A percentile compares a stretch with the other conserved stretches of the same genome.
phyloP scores from a whole-genome alignment of 2,888 invertebrate genomes.

The Ornithoptera priamus region DNA sequence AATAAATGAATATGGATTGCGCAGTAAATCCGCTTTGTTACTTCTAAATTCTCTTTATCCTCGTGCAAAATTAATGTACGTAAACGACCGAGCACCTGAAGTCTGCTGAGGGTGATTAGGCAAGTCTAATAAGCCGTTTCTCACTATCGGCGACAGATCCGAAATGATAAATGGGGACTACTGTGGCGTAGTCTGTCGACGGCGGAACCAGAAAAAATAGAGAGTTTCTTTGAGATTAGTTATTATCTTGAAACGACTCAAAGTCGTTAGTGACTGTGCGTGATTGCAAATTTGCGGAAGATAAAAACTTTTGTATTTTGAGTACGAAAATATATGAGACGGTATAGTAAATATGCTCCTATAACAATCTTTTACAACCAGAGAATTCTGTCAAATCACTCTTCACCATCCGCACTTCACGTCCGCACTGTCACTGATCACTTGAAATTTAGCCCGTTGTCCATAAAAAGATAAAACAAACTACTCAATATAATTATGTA shows the following conservation, averaged over 20 bases:
- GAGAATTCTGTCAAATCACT: too few relatives aligned
- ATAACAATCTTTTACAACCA: too few relatives aligned
- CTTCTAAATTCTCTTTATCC: slow-evolving; percentile 15
- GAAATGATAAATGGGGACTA: slow-evolving; percentile 43
- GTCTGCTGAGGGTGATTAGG: slow-evolving; percentile 36
- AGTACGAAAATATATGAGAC: background rate
- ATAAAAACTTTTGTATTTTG: slow-evolving; percentile 17
- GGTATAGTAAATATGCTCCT: too few relatives aligned
- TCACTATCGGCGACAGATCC: slow-evolving; percentile 40
- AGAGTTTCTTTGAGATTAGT: slow-evolving; percentile 19
- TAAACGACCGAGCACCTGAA: slow-evolving; percentile 32
- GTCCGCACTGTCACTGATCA: too few relatives aligned
- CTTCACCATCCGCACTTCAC: too few relatives aligned
- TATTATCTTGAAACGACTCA: slow-evolving; percentile 19
- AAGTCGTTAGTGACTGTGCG: slow-evolving; percentile 20
- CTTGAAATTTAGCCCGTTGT: too few relatives aligned
- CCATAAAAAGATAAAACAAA: too few relatives aligned
- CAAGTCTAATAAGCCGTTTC: slow-evolving; percentile 39
- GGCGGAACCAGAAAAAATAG: slow-evolving; percentile 34
- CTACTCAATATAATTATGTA: too few relatives aligned
- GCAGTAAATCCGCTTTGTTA: background rate
- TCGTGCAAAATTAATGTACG: slow-evolving; percentile 30
- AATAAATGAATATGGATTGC: background rate
- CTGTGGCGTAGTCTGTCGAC: slow-evolving; percentile 32
- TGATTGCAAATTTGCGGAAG: slow-evolving; percentile 15